Conservation (phyloP, 2,888 invertebrate genomes). For the Empis livida region DNA sequence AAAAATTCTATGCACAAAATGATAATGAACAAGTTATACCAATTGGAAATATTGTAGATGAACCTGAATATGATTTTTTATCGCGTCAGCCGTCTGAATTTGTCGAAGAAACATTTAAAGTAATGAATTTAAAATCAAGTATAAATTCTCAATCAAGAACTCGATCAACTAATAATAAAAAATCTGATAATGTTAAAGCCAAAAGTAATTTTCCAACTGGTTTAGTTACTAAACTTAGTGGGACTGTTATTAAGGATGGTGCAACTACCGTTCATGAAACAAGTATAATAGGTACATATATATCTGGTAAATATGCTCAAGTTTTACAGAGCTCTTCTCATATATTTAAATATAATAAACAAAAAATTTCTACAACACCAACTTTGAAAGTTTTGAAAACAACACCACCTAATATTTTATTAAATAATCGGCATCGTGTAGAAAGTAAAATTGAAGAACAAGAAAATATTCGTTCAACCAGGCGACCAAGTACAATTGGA, state of each 20-base stretch:
- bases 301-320: constrained; percentile 80
- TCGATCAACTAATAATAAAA: constrained; percentile 37
- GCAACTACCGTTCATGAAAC: constrained; percentile 76
- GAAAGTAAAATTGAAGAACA: constrained; percentile 27
- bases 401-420: constrained; percentile 42
- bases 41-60: constrained; percentile 59
- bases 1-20: not conserved
- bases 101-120: constrained; percentile 73
- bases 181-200: constrained; percentile 3
- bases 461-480: constrained; percentile 15
- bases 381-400: constrained; percentile 62
- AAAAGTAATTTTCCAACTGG: constrained; percentile 61
- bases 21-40: constrained; percentile 42
- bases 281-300: constrained; percentile 78
- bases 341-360: constrained; percentile 39
- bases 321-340: constrained; percentile 71
- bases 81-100: constrained; percentile 75
- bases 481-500: no score
- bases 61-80: constrained; percentile 73
- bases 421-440: constrained; percentile 26
- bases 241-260: constrained; percentile 70
- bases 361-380: constrained; percentile 54
- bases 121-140: constrained; percentile 65
- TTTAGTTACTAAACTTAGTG: constrained; percentile 70
- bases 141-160: constrained; percentile 26